Evolutionary conservation across 1,140 invertebrate genomes (phyloP).

Genomic region (Arctopsyche grandis): DNA sequence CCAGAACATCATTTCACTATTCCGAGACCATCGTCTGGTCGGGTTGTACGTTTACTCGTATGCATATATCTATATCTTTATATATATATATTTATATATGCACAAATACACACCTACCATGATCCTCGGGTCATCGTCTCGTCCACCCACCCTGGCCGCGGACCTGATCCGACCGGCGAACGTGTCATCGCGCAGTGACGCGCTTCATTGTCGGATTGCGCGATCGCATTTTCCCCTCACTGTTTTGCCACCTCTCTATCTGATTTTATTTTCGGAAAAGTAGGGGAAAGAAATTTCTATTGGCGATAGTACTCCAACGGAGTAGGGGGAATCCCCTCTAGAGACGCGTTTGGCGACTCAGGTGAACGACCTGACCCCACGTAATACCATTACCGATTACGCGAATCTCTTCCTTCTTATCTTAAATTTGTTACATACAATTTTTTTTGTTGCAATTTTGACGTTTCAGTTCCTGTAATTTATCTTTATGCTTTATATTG

Average conservation of each 20-base stretch:
- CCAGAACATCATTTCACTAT: neutral
- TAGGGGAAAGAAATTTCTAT: no score
- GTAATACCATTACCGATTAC: neutral
- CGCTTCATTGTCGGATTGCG: neutral
- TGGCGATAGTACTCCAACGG: neutral
- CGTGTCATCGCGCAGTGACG: constrained; percentile 5
- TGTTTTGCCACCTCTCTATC: neutral
- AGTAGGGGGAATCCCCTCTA: neutral
- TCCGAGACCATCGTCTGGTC: neutral
- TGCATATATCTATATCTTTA: neutral
- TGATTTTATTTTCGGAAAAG: constrained; percentile 6
- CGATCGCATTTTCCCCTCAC: neutral
- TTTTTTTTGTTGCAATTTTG: neutral
- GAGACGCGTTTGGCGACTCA: neutral
- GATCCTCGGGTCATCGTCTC: constrained; percentile 33
- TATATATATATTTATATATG: neutral
- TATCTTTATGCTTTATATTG: constrained; percentile 31
- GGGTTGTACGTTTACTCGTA: neutral
- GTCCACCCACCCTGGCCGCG: constrained; percentile 27
- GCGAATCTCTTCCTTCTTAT: constrained; percentile 19
- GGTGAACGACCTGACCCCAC: constrained; percentile 34
- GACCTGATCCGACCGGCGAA: constrained; percentile 14
- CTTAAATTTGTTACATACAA: neutral
- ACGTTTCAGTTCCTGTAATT: constrained; percentile 29
- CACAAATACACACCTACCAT: neutral